Conservation (phyloP, 1,140 invertebrate genomes). For the Drosophila repletoides region DNA sequence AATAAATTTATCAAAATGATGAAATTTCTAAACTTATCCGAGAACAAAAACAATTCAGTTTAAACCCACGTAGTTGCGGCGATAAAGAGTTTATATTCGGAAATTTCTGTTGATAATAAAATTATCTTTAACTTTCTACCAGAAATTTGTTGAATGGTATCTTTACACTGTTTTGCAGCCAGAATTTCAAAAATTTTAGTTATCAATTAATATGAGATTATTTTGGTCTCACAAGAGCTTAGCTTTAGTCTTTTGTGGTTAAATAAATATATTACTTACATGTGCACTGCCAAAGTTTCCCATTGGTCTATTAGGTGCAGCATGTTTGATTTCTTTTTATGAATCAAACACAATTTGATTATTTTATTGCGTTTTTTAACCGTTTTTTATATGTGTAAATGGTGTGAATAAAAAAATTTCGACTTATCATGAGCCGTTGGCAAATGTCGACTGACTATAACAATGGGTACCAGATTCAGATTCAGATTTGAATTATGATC, state of each 20-base stretch:
- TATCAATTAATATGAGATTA: background rate
- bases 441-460: conserved; percentile 42
- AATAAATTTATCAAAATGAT: too few relatives aligned
- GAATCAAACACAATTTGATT: background rate
- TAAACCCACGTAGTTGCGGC: too few relatives aligned
- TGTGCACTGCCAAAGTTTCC: conserved; percentile 60
- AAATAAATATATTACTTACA: too few relatives aligned
- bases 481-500: conserved; percentile 23
- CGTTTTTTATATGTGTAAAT: background rate
- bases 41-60: too few relatives aligned
- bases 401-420: conserved; percentile 1
- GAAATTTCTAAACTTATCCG: too few relatives aligned
- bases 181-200: too few relatives aligned
- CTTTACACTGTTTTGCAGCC: too few relatives aligned
- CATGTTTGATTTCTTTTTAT: background rate
- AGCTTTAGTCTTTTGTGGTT: too few relatives aligned
- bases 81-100: too few relatives aligned
- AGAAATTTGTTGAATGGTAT: too few relatives aligned
- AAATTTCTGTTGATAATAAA: too few relatives aligned
- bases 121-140: too few relatives aligned
- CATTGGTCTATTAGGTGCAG: conserved; percentile 63
- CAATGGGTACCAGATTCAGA: conserved; percentile 31
- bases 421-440: conserved; percentile 37
- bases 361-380: background rate
- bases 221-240: background rate